phyloP scores from a whole-genome alignment of 2,113 vertebrate genomes.

The Dicentrarchus labrax region DNA sequence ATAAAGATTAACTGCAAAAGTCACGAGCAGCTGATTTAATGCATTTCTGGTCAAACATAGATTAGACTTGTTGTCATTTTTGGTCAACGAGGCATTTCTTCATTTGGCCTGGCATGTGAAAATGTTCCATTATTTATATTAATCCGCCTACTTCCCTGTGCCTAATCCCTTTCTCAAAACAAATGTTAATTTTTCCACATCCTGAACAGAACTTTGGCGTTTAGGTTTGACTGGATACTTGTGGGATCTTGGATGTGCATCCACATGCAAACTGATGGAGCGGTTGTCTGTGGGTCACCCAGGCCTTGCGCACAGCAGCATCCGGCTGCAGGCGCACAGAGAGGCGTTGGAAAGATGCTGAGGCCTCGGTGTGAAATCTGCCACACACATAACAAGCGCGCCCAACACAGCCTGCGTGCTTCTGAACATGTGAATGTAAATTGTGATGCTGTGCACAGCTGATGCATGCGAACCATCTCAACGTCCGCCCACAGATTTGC shows the following conservation, averaged over 20 bases:
- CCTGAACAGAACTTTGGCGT: background rate
- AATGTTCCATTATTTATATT: slow-evolving; percentile 44
- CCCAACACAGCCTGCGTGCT: background rate
- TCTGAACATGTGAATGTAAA: background rate
- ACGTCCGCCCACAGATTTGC: background rate
- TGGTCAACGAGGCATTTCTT: slow-evolving; percentile 10
- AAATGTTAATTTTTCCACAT: slow-evolving; percentile 1
- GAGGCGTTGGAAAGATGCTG: slow-evolving; percentile 20
- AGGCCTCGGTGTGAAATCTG: slow-evolving; percentile 42
- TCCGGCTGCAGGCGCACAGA: background rate
- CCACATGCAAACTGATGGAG: background rate
- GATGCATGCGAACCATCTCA: background rate
- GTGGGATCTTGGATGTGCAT: background rate
- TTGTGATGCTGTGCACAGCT: background rate
- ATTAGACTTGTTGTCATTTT: background rate
- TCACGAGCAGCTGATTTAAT: slow-evolving; percentile 21
- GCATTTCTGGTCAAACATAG: slow-evolving; percentile 23
- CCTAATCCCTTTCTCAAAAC: slow-evolving; percentile 9
- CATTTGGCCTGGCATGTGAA: background rate
- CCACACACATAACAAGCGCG: background rate
- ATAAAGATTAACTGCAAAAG: slow-evolving; percentile 11
- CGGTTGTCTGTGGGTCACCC: background rate
- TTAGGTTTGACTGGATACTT: background rate
- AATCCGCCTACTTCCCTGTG: slow-evolving; percentile 18
- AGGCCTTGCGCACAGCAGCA: background rate